phyloP scores from a whole-genome alignment of 2,888 invertebrate species.

The Toxonevra muliebris region DNA sequence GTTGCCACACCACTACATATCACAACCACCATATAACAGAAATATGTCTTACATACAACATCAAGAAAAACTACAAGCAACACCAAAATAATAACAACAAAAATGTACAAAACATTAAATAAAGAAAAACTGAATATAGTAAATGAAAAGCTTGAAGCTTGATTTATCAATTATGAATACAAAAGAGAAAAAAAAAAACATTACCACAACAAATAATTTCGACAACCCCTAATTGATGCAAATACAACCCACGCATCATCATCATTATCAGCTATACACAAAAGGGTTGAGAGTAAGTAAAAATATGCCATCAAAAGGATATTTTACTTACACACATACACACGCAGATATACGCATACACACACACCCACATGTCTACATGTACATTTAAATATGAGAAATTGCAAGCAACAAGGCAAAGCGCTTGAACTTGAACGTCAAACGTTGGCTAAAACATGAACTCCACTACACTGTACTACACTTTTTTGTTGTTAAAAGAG shows the following conservation, averaged over 20 bases:
- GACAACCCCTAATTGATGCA: not conserved
- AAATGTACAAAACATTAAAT: not conserved
- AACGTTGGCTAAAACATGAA: conserved; percentile 5
- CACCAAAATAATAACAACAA: too few relatives aligned
- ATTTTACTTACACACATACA: not conserved
- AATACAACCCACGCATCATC: not conserved
- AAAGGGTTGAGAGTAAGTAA: too few relatives aligned
- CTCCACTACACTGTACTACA: too few relatives aligned
- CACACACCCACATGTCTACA: too few relatives aligned
- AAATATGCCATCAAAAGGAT: too few relatives aligned
- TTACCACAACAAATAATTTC: not conserved
- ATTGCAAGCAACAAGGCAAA: conserved; percentile 1
- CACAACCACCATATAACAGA: not conserved
- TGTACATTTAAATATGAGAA: not conserved
- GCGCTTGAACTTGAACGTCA: conserved; percentile 24
- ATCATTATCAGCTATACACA: too few relatives aligned
- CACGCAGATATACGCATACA: not conserved
- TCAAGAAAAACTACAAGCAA: too few relatives aligned
- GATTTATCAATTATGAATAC: conserved; percentile 5
- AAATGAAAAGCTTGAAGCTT: too few relatives aligned
- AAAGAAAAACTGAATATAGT: not conserved
- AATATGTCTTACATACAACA: too few relatives aligned
- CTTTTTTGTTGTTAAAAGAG: too few relatives aligned
- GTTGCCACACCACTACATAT: not conserved
- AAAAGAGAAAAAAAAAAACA: not conserved